phyloP scores from a whole-genome alignment of 2,797 vertebrate species.

The Sebastes minor region DNA sequence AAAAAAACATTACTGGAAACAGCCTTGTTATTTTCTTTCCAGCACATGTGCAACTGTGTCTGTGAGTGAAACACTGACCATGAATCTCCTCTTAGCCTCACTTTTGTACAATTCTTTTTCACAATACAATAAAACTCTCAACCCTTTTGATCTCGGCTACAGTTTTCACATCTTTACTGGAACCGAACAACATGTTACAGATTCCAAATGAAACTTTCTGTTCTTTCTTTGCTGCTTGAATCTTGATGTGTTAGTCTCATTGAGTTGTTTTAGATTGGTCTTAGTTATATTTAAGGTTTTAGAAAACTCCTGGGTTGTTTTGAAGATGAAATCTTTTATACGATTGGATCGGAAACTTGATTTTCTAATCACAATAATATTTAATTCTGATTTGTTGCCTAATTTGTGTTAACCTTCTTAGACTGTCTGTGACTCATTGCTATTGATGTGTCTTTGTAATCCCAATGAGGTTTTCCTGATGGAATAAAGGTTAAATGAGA shows the following conservation, averaged over 20 bases:
- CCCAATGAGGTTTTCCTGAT: background rate
- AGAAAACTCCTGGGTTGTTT: background rate
- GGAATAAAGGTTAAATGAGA: background rate
- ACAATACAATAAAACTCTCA: background rate
- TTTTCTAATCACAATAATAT: background rate
- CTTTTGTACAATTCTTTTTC: background rate
- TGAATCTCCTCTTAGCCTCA: background rate
- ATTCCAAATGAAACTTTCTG: background rate
- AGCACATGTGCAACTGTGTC: background rate
- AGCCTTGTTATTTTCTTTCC: background rate
- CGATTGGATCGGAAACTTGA: background rate
- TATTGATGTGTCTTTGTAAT: background rate
- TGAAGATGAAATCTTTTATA: background rate
- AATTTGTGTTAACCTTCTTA: background rate
- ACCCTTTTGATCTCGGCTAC: background rate
- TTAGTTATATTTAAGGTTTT: background rate
- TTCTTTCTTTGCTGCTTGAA: background rate
- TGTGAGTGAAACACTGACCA: background rate
- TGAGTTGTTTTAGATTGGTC: background rate
- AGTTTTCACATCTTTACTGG: background rate
- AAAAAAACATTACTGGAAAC: background rate
- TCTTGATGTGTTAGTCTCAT: background rate
- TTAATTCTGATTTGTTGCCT: background rate
- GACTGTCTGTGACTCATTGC: background rate
- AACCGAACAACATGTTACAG: background rate